Evolutionary conservation across 2,888 invertebrate genomes (phyloP).

Genomic region (Falcaria lacertinaria): DNA sequence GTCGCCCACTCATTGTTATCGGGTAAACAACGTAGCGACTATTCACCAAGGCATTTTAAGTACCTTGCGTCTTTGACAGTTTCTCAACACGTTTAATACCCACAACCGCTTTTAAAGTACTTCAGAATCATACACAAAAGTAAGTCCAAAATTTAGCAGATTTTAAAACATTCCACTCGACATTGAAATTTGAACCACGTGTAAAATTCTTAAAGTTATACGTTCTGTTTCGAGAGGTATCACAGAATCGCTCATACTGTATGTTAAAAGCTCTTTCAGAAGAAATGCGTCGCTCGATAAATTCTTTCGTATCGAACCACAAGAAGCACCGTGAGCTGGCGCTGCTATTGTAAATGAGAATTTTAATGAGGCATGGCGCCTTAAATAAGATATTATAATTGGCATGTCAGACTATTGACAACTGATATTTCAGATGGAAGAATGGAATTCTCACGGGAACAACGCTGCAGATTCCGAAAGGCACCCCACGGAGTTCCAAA

Average conservation of each 20-base stretch:
- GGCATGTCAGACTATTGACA: conserved; percentile 1
- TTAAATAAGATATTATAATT: background rate
- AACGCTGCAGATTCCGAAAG: conserved; percentile 9
- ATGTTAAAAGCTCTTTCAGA: background rate
- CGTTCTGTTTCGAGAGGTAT: too few relatives aligned
- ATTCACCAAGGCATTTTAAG: background rate
- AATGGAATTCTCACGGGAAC: conserved; percentile 9
- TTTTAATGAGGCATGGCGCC: conserved; percentile 1
- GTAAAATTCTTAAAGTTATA: too few relatives aligned
- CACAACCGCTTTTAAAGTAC: too few relatives aligned
- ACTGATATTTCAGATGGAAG: conserved; percentile 3
- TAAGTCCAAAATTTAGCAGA: too few relatives aligned
- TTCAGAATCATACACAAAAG: too few relatives aligned
- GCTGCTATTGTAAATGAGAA: background rate
- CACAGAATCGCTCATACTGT: background rate
- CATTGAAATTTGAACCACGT: too few relatives aligned
- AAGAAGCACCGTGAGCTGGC: background rate
- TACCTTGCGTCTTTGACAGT: background rate
- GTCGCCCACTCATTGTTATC: conserved; percentile 28
- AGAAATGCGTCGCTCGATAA: background rate
- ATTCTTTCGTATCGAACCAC: background rate
- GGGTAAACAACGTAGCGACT: background rate
- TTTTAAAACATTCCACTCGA: too few relatives aligned
- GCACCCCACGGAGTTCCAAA: conserved; percentile 15
- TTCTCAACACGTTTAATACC: too few relatives aligned